Evolutionary conservation across 2,797 vertebrate species (phyloP).

Genomic region (Pseudotriccus pelzelni): DNA sequence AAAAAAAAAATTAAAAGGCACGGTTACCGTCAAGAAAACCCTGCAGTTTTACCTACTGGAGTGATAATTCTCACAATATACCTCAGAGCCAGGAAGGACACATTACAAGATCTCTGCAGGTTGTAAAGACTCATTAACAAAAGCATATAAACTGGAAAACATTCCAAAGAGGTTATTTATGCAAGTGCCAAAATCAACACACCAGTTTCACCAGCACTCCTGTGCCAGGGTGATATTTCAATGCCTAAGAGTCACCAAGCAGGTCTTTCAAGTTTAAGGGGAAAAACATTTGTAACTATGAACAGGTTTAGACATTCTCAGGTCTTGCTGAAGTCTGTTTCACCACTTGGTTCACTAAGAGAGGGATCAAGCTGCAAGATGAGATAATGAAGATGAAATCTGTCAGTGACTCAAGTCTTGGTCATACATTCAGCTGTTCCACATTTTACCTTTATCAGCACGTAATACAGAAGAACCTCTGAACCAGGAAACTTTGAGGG

Average conservation of each 20-base stretch:
- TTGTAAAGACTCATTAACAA: conserved; percentile 39
- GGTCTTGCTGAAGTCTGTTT: conserved; percentile 31
- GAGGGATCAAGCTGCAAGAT: neutral
- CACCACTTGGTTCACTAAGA: neutral
- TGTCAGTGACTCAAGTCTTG: conserved; percentile 2
- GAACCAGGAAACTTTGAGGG: conserved; percentile 11
- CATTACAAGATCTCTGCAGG: conserved; percentile 16
- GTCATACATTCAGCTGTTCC: neutral
- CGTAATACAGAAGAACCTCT: neutral
- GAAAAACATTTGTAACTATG: conserved; percentile 36
- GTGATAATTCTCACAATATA: neutral
- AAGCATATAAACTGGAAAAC: conserved; percentile 39
- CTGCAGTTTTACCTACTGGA: neutral
- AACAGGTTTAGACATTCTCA: conserved; percentile 57
- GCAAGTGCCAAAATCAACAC: conserved; percentile 63
- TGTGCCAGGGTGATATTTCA: conserved; percentile 52
- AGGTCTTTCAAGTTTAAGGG: conserved; percentile 54
- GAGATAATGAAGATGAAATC: conserved; percentile 1
- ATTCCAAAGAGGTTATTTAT: conserved; percentile 62
- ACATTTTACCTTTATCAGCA: neutral
- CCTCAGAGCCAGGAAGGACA: conserved; percentile 8
- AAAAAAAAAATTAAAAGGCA: neutral
- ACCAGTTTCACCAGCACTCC: conserved; percentile 29
- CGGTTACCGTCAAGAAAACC: neutral
- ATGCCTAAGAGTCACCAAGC: conserved; percentile 32